Evolutionary conservation across 2,888 invertebrate species (phyloP), one percentile per base, ranked within the genome.

Genomic region (Calephelis perditalis): DNA sequence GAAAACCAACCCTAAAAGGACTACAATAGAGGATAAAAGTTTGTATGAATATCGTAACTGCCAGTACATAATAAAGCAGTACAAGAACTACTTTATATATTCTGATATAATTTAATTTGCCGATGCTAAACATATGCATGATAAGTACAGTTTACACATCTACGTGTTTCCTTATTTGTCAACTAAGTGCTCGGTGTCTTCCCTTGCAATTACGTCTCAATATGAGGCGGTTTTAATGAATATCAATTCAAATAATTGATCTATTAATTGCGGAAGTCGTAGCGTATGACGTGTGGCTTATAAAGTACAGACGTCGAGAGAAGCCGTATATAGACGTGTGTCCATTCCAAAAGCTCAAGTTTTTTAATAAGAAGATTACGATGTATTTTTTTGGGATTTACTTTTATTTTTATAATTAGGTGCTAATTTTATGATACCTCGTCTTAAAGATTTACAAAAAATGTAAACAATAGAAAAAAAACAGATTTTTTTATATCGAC

Each of bases 181-280:
- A 65, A 68, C 65, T 67, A 58, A 67, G 67, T 70, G 67, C 63
- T 64, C 65, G 63, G 75, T 74, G 74, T 80, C 82, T 78, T 82
- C 79, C 74, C 70, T 76, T 72, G 70, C 73, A 76, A 78, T 79
- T 77, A 79, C 62, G 59, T 60, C 52, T 62, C 64, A 70, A 70
- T 71, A 68, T 62, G 63, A 69, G 67, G 68, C 70, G 68, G 68
- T 63, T 67, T 70, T 73, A 72, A 78, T 81, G 73, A 76, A 78
- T 78, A 79, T 79, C 71, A 74, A 79, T 81, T 71, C 68, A 66
- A 65, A 70, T 81, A 78, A 83, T 80, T 81, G 76, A 72, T 69
- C 63, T 64, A 70, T 70, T 67, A 68, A 70, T 76, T 70, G 70
- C 76, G 76, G 77, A 81, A 79, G 78, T 68, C 68, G 58, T 70